These are phyloP conservation scores for Tinamus guttatus DNA, from an alignment of 2,113 vertebrate genomes.

Conservation along the genomic window DNA sequence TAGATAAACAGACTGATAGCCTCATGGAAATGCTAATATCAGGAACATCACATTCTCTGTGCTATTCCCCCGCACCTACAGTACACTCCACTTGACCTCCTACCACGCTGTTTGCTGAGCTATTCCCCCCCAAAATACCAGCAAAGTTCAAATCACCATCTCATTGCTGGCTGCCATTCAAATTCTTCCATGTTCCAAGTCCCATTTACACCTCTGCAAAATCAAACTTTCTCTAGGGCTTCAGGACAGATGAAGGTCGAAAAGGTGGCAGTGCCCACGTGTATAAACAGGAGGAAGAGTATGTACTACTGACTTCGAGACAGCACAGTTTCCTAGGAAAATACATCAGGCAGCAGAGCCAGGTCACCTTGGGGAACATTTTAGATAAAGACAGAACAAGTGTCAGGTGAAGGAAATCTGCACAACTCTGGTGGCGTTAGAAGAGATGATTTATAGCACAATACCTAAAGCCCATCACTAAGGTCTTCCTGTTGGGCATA, in stretches of 20 bases:
- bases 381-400: background rate
- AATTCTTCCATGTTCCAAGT: background rate
- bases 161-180: background rate
- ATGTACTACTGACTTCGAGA: fast-evolving
- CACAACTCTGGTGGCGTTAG: background rate
- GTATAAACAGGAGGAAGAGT: background rate
- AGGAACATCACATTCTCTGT: background rate
- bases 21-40: background rate
- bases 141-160: background rate
- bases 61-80: background rate
- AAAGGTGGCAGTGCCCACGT: background rate
- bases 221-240: background rate
- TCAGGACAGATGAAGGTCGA: background rate
- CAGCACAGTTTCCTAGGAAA: background rate
- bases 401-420: background rate
- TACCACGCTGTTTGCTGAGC: background rate
- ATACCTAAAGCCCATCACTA: background rate
- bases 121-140: background rate
- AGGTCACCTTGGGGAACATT: background rate
- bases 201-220: background rate
- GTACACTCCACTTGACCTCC: background rate
- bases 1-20: background rate
- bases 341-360: background rate
- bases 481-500: background rate
- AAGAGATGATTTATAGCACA: background rate